Evolutionary conservation across 1,140 invertebrate genomes (phyloP), one percentile per base, ranked within the genome.

Genomic region (Thaumetopoea pityocampa): DNA sequence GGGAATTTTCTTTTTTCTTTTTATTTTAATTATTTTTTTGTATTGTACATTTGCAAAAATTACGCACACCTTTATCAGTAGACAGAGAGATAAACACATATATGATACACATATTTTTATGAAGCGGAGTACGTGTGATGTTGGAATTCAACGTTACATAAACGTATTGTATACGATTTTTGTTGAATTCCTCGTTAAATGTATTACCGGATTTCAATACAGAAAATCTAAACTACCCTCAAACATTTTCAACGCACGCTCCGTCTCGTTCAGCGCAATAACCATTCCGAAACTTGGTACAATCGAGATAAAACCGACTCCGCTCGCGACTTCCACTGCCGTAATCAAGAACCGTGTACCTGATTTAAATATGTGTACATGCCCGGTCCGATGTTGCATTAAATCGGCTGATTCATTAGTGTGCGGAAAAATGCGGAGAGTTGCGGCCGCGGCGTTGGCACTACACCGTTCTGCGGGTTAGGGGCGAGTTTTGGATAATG

Each of bases 321-420:
- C 18, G 5, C 11, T 38, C n/a, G n/a, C n/a, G 35, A 38, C 37
- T 54, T 30, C 35, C 40, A 37, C 47, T 46, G 51, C 43, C 56
- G 54, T 64, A 64, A 64, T 64, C 56, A 64, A 60, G 56, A 41
- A 41, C 28, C 37, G 17, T 41, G 52, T 42, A 40, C 23, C 56
- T 64, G 56, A 64, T 64, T 64, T 64, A 47, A 64, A 64, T 64
- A 64, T 59, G n/a, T n/a, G 59, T 58, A 61, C 61, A 60, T 41
- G 50, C 43, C 46, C 60, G 50, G 38, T 34, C 18, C 37, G 37
- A 41, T 32, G 37, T 41, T 41, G 37, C 37, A 41, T 59, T 62
- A 66, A 66, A 44, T 35, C 11, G 28, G 32, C 51, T 51, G 62
- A 66, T 66, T 62, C 62, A 62, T 66, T 62, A 59, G 50, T 41